phyloP scores from a whole-genome alignment of 2,113 vertebrate genomes.

The Aphyosemion australe region DNA sequence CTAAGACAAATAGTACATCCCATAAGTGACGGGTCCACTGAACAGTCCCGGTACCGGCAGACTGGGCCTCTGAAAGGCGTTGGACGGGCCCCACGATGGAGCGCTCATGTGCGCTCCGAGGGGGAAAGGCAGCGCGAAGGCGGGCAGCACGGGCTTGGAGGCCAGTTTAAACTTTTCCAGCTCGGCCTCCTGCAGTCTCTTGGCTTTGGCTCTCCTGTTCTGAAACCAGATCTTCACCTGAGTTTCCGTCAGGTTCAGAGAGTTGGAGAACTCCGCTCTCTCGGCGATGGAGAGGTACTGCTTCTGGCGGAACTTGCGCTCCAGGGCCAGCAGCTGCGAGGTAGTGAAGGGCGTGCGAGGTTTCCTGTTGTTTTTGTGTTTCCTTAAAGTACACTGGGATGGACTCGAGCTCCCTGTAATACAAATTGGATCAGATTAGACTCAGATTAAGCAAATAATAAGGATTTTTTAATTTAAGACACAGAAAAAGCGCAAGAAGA shows the following conservation, averaged over 20 bases:
- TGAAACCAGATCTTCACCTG: constrained; percentile 91
- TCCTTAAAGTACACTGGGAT: constrained; percentile 75
- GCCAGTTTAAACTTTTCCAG: constrained; percentile 84
- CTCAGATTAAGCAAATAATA: background rate
- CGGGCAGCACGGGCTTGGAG: constrained; percentile 81
- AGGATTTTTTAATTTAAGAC: too few relatives aligned
- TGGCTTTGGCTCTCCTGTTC: constrained; percentile 85
- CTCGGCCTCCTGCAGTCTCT: constrained; percentile 86
- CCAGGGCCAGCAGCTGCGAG: constrained; percentile 84
- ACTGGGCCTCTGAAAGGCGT: constrained; percentile 73
- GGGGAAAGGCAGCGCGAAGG: constrained; percentile 83
- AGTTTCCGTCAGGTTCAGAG: constrained; percentile 85
- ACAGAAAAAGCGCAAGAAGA: too few relatives aligned
- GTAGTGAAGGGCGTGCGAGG: constrained; percentile 87
- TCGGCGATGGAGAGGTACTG: constrained; percentile 85
- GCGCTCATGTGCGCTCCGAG: constrained; percentile 77
- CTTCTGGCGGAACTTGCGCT: constrained; percentile 87
- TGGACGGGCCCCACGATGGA: constrained; percentile 73
- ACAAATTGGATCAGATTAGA: background rate
- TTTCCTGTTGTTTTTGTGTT: constrained; percentile 88
- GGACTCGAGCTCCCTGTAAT: constrained; percentile 69
- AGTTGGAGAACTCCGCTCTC: constrained; percentile 83
- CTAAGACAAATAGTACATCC: constrained; percentile 87
- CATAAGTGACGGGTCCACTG: constrained; percentile 81
- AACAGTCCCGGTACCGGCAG: constrained; percentile 82